Evolutionary conservation across 2,797 vertebrate genomes (phyloP).

Genomic region (Tragopan temminckii): DNA sequence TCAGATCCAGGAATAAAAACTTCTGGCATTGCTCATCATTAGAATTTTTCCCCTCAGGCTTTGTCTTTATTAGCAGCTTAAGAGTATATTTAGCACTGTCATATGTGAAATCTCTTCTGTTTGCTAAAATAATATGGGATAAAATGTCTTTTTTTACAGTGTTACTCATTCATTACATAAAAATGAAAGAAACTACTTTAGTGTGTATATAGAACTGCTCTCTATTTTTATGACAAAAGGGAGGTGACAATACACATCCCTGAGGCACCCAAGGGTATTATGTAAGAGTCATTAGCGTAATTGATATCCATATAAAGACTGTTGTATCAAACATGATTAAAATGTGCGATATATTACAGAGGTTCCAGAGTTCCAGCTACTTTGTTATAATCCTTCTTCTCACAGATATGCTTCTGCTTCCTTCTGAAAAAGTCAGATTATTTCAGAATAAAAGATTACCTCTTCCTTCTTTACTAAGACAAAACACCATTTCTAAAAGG

Average conservation of each 20-base stretch:
- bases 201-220: slow-evolving; percentile 74
- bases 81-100: slow-evolving; percentile 86
- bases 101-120: slow-evolving; percentile 82
- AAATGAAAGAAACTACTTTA: slow-evolving; percentile 81
- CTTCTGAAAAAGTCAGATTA: slow-evolving; percentile 71
- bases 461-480: slow-evolving; percentile 49
- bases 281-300: slow-evolving; percentile 86
- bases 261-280: slow-evolving; percentile 80
- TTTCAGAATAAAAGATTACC: slow-evolving; percentile 57
- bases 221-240: slow-evolving; percentile 84
- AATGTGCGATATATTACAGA: slow-evolving; percentile 79
- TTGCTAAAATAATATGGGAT: slow-evolving; percentile 84
- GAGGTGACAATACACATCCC: slow-evolving; percentile 81
- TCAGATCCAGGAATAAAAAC: slow-evolving; percentile 82
- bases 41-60: slow-evolving; percentile 80
- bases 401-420: slow-evolving; percentile 60
- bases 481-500: slow-evolving; percentile 34
- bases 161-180: slow-evolving; percentile 83
- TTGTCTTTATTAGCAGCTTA: slow-evolving; percentile 86
- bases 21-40: slow-evolving; percentile 83
- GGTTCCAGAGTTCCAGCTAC: slow-evolving; percentile 77
- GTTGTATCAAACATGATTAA: slow-evolving; percentile 85
- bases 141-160: slow-evolving; percentile 83
- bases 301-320: slow-evolving; percentile 83
- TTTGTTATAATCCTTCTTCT: slow-evolving; percentile 75